Percentiles rank a stretch among this genome's conserved stretches.
These are phyloP conservation scores for Pedionomus torquatus DNA, from an alignment of 2,113 vertebrate genomes.

Conservation along the genomic window DNA sequence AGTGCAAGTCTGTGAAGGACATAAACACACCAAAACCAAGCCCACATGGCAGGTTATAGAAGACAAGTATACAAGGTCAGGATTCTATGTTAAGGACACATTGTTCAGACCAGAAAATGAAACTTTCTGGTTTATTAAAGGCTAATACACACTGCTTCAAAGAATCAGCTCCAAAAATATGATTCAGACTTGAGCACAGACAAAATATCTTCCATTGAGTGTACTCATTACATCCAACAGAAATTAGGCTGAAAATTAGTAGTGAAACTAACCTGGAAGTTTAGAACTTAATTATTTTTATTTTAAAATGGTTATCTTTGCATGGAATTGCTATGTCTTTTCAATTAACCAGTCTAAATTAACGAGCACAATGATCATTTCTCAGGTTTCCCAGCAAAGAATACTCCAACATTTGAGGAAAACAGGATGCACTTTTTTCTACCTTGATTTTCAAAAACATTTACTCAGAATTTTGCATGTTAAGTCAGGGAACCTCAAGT, in stretches of 20 bases:
- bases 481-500: not conserved
- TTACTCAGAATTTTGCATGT: not conserved
- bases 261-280: not conserved
- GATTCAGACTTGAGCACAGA: not conserved
- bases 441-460: not conserved
- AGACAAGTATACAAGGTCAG: not conserved
- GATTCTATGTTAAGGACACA: not conserved
- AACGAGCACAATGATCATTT: not conserved
- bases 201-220: not conserved
- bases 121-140: not conserved
- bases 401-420: not conserved
- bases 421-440: not conserved
- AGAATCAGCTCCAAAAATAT: not conserved
- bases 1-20: not conserved
- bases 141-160: not conserved
- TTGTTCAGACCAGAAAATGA: not conserved
- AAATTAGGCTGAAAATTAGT: not conserved
- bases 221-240: not conserved
- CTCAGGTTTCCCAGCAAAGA: not conserved
- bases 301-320: not conserved
- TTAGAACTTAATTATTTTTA: not conserved
- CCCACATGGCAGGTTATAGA: constrained; percentile 3
- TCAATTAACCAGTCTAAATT: not conserved
- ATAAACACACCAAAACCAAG: not conserved
- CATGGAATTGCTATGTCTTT: not conserved